Percentiles rank a stretch among this genome's conserved stretches.
Evolutionary conservation across 2,113 vertebrate species (phyloP).

Genomic region (Theristicus caerulescens): DNA sequence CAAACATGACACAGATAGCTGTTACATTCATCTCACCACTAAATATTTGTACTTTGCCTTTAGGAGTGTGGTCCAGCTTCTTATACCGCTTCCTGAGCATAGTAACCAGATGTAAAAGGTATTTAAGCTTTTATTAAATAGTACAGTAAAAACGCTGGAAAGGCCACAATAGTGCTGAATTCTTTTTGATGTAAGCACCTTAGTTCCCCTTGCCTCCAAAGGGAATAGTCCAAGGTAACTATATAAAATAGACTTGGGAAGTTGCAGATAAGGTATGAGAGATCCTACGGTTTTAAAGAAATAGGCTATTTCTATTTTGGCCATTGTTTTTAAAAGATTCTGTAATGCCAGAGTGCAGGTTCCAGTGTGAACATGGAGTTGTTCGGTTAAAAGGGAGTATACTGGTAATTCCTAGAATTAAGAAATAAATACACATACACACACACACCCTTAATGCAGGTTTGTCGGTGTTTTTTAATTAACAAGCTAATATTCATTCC

Average conservation of each 20-base stretch:
- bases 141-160: background rate
- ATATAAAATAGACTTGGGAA: background rate
- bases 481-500: background rate
- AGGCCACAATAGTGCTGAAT: background rate
- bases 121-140: background rate
- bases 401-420: background rate
- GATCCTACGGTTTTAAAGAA: background rate
- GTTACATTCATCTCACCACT: background rate
- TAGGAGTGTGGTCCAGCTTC: background rate
- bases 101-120: background rate
- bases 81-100: background rate
- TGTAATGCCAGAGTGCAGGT: background rate
- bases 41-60: slow-evolving; percentile 21
- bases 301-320: background rate
- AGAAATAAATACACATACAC: background rate
- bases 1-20: background rate
- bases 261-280: background rate
- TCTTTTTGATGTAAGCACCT: background rate
- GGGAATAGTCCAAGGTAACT: background rate
- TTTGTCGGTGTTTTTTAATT: background rate
- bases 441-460: background rate
- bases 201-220: background rate
- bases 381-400: background rate
- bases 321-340: background rate
- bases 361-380: background rate